Evolutionary conservation across 2,797 vertebrate genomes (phyloP), one percentile per base, ranked within the genome.

Genomic region (Enteromius viviparus): DNA sequence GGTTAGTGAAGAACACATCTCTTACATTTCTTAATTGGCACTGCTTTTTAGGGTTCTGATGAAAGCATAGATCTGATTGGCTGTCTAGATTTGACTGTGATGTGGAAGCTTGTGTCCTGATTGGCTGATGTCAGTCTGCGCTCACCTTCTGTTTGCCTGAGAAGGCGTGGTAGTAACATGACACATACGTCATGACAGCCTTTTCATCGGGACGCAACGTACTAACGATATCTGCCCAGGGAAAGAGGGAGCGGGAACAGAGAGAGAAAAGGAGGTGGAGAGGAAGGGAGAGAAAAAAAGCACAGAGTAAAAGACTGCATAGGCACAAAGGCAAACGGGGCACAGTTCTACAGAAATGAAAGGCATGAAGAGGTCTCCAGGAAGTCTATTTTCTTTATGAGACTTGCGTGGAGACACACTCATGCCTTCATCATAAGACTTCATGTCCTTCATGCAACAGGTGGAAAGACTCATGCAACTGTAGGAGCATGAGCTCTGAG

Each of bases 81-180:
- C 7, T 26, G 17, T 78, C 76, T 62, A 77, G 34, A 32, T 78
- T 19, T 78, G 60, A 65, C 4, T 69, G 34, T 55, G 65, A 68
- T 26, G 14, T 55, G 55, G 55, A 72, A 66, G 45, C 29, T 64
- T 66, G 70, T 75, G 60, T 42, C 74, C 32, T 74, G 47, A 74
- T n/a, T 74, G 34, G 82, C 53, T 78, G 66, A 62, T 69, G 81
- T 76, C 34, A 11, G 71, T 58, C 53, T 32, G 78, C 45, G 34
- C 98, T 99, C 97, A 99, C 98, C 98, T 99, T 99, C 96, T 98
- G 97, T 19, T 97, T 97, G 93, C 97, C 98, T 91, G 96, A 98
- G 97, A 99, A 99, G 89, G 98, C 97, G 95, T 97, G 97, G 97
- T 98, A 98, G 97, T 97, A 99, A 98, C 98, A 97, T 94, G 98